phyloP scores from a whole-genome alignment of 2,113 vertebrate species.

The Semicossyphus pulcher region DNA sequence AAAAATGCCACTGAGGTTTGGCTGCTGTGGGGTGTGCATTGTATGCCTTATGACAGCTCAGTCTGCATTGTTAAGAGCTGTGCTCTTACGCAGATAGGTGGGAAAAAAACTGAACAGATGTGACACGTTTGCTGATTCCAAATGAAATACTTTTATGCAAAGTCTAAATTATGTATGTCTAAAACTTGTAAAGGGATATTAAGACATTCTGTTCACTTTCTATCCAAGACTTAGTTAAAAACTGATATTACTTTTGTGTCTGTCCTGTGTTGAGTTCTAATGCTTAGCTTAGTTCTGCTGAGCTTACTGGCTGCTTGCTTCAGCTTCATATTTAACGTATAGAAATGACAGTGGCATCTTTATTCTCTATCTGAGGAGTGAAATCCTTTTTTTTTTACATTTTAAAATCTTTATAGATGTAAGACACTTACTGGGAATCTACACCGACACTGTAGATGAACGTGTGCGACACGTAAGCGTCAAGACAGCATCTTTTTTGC shows the following conservation, averaged over 20 bases:
- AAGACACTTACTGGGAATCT: too few relatives aligned
- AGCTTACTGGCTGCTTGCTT: too few relatives aligned
- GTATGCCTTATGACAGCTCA: conserved; percentile 10
- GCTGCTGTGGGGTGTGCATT: neutral
- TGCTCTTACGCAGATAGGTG: neutral
- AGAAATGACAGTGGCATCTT: too few relatives aligned
- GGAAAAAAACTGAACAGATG: neutral
- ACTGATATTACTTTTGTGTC: neutral
- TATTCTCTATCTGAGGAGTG: too few relatives aligned
- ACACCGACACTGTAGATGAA: too few relatives aligned
- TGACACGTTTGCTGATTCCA: neutral
- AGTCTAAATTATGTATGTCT: neutral
- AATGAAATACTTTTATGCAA: neutral
- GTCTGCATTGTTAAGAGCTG: neutral
- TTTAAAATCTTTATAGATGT: too few relatives aligned
- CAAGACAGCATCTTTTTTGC: too few relatives aligned
- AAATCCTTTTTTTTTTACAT: too few relatives aligned
- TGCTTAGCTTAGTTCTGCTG: too few relatives aligned
- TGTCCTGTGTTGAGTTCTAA: too few relatives aligned
- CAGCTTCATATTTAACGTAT: too few relatives aligned
- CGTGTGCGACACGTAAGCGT: too few relatives aligned
- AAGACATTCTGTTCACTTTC: neutral
- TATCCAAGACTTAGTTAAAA: neutral
- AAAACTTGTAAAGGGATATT: neutral
- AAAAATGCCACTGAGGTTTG: conserved; percentile 5